Evolutionary conservation across 2,113 vertebrate species (phyloP), one percentile per base, ranked within the genome.

Genomic region (Dromiciops gliroides): DNA sequence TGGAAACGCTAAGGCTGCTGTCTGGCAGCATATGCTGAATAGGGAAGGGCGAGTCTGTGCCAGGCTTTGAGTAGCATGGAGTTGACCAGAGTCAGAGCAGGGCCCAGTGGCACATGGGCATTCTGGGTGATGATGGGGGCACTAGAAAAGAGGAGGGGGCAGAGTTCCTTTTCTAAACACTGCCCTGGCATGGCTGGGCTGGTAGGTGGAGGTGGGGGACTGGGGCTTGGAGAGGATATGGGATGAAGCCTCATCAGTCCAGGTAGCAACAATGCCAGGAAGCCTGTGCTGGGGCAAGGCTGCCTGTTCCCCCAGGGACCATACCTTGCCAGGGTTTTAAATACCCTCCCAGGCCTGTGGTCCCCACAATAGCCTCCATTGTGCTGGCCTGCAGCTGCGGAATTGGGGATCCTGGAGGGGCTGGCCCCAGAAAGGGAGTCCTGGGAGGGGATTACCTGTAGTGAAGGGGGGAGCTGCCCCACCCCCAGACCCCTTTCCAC

Each of bases 241-340:
- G 90, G 56, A n/a, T 9, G 3, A 44, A 92, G 95, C 92, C 90
- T 25, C 83, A 23, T 8, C 50, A 24, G 90, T 89, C 52, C 95
- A 91, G 47, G 89, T 6, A 92, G 94, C 14, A 91, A 96, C 96
- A 97, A 97, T 97, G 94, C 98, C 96, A 97, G 98, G 97, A 98
- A 97, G 95, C 93, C 92, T 56, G 95, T 96, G 31, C 3, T 0
- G 28, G 92, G 97, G 95, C 91, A 96, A 47, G 96, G 92, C 93
- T 91, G 96, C 91, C 90, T 8, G 56, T 83, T 94, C 94, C 60
- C 92, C n/a, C 47, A 83, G 67, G 91, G 95, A 94, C 6, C 47
- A 75, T 37, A 89, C 88, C 67, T 94, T 94, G 97, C 91, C 92
- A 94, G 95, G 89, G 51, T 96, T 97, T 94, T 97, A 98, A 98